Base-by-base conservation (phyloP, 1,140 invertebrate genomes). In the Heliconius himera region DNA sequence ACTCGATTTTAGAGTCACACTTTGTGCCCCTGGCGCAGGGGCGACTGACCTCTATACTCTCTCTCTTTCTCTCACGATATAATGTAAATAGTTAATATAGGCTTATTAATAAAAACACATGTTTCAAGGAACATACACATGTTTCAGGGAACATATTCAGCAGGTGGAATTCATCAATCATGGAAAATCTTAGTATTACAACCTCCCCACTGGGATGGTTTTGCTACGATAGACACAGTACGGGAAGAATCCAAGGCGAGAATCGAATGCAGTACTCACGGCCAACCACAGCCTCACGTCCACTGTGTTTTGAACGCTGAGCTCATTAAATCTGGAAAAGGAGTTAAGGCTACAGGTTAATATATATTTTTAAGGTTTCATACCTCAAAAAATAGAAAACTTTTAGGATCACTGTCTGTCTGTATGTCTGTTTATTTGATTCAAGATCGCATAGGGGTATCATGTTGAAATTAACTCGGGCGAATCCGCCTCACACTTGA, bases 221-320 rank as follows among this genome's bases (percentile, higher is more conserved):
- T 85, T 83, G 95, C 82, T 13, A 89, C 20, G 86, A 95, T 95
- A 81, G 81, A 80, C 84, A 95, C 81, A 81, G 93, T 66, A 4
- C 84, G 81, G 73, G 90, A 87, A 82, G 92, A 84, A 51, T 95
- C 77, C 82, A 92, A 54, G 81, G 95, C 80, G 66, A 91, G 76
- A 84, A 94, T 90, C 88, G 93, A 84, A 3, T 96, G 86, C 87
- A 93, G 89, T 76, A 90, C 87, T 0, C 94, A 93, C 3, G 98
- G 98, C 0, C 94, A 96, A 70, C 97, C 98, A 0, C 90, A 95
- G 66, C 98, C 98, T 0, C 92, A 92, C 1, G 94, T 98, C 9
- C 96, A 96, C 74, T 99, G 98, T 98, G 92, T 98, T 38, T 96
- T 98, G 13, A 99, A 99, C 88, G 98, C 98, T 0, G 95, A 97